Percentiles rank a stretch among this genome's conserved stretches.
Evolutionary conservation across 2,888 invertebrate species (phyloP).

Genomic region (Sinopyrophorus schimmeli): DNA sequence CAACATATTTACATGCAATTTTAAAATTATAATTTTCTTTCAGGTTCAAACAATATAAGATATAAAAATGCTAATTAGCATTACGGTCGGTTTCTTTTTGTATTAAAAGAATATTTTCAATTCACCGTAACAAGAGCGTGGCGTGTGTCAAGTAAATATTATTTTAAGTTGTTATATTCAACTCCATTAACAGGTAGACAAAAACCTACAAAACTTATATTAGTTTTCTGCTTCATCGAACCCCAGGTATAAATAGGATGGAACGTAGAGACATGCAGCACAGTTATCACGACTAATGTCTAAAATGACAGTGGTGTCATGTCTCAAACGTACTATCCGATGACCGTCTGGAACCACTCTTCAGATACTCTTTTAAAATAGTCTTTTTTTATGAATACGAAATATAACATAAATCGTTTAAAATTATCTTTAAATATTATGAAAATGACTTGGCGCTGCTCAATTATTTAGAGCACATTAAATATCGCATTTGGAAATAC

Average conservation of each 20-base stretch:
- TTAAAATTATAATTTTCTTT: too few species aligned
- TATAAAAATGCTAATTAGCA: too few species aligned
- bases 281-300: slow-evolving; percentile 36
- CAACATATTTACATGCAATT: too few species aligned
- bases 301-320: slow-evolving; percentile 45
- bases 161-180: slow-evolving; percentile 3
- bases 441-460: too few species aligned
- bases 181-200: slow-evolving; percentile 8
- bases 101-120: background rate
- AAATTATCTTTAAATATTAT: too few species aligned
- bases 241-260: slow-evolving; percentile 39
- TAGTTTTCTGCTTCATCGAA: slow-evolving; percentile 37
- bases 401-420: too few species aligned
- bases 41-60: too few species aligned
- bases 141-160: background rate
- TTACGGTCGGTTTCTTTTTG: too few species aligned
- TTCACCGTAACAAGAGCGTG: background rate
- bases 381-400: too few species aligned
- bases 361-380: too few species aligned
- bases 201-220: slow-evolving; percentile 19
- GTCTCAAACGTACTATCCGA: slow-evolving; percentile 39
- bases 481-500: too few species aligned
- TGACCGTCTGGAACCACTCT: slow-evolving; percentile 36
- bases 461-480: too few species aligned
- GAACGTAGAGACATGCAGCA: slow-evolving; percentile 40